Evolutionary conservation across 2,113 vertebrate species (phyloP).

Genomic region (Zapus hudsonius): DNA sequence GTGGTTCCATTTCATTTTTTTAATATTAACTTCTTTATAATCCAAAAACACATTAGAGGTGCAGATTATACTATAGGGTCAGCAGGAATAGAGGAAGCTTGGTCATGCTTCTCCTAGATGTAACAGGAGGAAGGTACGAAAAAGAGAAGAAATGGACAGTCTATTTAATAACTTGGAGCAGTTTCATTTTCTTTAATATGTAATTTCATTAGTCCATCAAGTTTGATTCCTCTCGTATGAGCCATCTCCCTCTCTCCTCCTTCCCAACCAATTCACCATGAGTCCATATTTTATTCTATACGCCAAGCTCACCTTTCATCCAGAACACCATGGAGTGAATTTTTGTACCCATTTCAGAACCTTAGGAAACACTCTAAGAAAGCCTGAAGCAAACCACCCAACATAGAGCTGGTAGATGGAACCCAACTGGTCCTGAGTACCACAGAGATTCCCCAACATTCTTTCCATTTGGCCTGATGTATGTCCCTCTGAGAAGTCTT

Average conservation of each 20-base stretch:
- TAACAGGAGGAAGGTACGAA: not conserved
- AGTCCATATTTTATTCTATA: not conserved
- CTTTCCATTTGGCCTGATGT: not conserved
- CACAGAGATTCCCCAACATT: rapidly evolving
- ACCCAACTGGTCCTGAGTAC: rapidly evolving
- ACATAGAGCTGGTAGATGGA: not conserved
- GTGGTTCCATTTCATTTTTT: conserved; percentile 34
- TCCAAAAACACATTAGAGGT: conserved; percentile 6
- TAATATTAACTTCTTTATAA: conserved; percentile 25
- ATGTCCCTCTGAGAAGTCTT: not conserved
- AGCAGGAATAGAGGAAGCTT: not conserved
- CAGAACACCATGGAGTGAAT: not conserved
- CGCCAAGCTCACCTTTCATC: not conserved
- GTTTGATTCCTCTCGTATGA: not conserved
- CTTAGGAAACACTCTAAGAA: not conserved
- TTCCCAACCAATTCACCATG: not conserved
- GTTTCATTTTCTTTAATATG: not conserved
- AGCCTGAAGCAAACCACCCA: not conserved
- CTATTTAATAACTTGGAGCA: not conserved
- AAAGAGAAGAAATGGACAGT: not conserved
- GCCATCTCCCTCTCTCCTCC: not conserved
- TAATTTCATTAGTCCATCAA: not conserved
- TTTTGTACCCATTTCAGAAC: not conserved
- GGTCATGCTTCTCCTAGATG: not conserved
- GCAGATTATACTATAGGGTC: not conserved